Evolutionary conservation across 2,797 vertebrate species (phyloP), one percentile per base, ranked within the genome.

Genomic region (Acipenser ruthenus): DNA sequence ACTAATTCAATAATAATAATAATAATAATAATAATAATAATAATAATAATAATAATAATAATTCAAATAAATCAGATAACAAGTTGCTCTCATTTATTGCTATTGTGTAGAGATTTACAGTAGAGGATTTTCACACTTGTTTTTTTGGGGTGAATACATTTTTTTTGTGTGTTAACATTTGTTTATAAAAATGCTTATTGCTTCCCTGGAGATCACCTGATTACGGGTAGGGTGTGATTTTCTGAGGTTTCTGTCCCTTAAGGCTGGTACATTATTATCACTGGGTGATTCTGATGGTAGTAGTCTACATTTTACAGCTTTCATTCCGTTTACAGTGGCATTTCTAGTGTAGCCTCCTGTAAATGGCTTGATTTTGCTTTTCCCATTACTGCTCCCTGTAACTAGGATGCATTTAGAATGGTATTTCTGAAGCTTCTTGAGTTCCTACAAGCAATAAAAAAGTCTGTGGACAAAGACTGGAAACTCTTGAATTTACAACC

Each of bases 221-320:
- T 56, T 68, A 10, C 18, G 62, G 50, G 48, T 67, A 61, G 67
- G 56, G 8, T 60, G 60, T 65, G 11, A 66, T 67, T 75, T 69
- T 63, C 64, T 70, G 51, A 60, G 55, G 50, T 62, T 52, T n/a
- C 18, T 60, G 15, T 68, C 71, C 49, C 65, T 59, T 52, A 71
- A 60, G 61, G 15, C 59, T 52, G 50, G 23, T 7, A 60, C 63
- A 8, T 51, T 68, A 67, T 62, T 58, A 65, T 59, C 1, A 18
- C 15, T 18, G 15, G 15, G 15, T 18, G n/a, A n/a, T n/a, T n/a
- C n/a, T n/a, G n/a, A n/a, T n/a, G n/a, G n/a, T n/a, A n/a, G n/a
- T n/a, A n/a, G n/a, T n/a, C n/a, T n/a, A n/a, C n/a, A 23, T 23
- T 23, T 23, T 23, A 3, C 3, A 23, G 23, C 23, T 23, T 23